Evolutionary conservation across 2,888 invertebrate genomes (phyloP).

Genomic region (Elysia crispata): DNA sequence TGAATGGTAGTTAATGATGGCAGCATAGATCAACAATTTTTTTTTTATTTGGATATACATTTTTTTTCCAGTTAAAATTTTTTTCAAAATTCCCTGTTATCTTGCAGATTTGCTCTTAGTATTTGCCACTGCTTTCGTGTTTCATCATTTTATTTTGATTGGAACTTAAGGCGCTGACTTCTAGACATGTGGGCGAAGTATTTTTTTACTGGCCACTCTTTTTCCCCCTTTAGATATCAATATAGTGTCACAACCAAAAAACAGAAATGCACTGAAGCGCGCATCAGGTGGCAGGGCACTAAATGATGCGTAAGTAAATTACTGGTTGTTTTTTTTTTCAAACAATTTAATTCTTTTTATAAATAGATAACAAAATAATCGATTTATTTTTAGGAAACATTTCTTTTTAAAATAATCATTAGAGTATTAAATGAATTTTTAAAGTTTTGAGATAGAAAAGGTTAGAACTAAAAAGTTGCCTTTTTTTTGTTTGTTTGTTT

Average conservation of each 20-base stretch:
- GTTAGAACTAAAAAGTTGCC: neutral
- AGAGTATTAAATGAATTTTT: neutral
- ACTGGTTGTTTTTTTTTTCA: conserved; percentile 29
- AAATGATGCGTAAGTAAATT: conserved; percentile 45
- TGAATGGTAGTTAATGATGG: too few relatives aligned
- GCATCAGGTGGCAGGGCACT: conserved; percentile 37
- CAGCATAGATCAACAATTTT: too few relatives aligned
- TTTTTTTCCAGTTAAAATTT: too few relatives aligned
- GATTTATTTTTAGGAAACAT: neutral
- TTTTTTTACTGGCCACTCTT: conserved; percentile 40
- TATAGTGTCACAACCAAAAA: conserved; percentile 87
- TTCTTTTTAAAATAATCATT: neutral
- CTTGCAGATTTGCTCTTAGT: neutral
- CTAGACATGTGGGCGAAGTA: neutral
- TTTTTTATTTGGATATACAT: too few relatives aligned
- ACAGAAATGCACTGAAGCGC: conserved; percentile 67
- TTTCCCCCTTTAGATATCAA: conserved; percentile 80
- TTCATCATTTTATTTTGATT: neutral
- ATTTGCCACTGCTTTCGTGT: too few relatives aligned
- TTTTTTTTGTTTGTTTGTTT: neutral
- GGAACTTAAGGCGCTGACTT: neutral
- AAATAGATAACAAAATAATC: too few relatives aligned
- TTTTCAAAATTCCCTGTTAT: too few relatives aligned
- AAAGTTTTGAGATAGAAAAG: neutral
- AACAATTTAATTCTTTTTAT: neutral